Percentiles rank a stretch among this genome's conserved stretches.
These are phyloP conservation scores for Alligator sinensis DNA, from an alignment of 2,113 vertebrate species.

Conservation along the genomic window DNA sequence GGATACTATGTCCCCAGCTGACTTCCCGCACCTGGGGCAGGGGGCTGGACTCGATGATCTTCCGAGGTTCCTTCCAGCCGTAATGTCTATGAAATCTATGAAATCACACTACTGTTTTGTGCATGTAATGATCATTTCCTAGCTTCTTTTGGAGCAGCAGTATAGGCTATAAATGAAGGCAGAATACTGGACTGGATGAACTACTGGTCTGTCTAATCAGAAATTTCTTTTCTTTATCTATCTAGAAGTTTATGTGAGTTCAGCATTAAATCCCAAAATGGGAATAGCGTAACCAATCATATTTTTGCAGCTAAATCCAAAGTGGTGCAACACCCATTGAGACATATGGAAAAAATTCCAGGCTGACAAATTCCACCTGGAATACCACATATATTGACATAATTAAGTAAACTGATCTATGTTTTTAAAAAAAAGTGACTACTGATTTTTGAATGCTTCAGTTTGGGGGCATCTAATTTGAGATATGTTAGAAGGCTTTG, in stretches of 20 bases:
- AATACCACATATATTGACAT: background rate
- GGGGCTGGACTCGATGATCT: too few species aligned
- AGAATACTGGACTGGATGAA: background rate
- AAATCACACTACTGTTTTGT: background rate
- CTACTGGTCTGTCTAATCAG: background rate
- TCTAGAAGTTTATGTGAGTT: background rate
- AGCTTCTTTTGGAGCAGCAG: background rate
- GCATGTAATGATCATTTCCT: background rate
- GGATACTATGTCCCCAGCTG: too few species aligned
- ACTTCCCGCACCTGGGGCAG: too few species aligned
- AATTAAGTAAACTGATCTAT: background rate
- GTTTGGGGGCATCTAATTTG: background rate
- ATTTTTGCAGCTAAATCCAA: conserved; percentile 10
- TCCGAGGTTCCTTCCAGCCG: too few species aligned
- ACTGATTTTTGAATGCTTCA: background rate
- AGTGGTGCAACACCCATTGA: background rate
- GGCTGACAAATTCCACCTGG: background rate
- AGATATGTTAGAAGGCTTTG: background rate
- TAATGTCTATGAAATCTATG: too few species aligned
- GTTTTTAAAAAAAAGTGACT: background rate
- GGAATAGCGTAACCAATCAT: background rate
- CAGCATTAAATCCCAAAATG: background rate
- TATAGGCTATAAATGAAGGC: background rate
- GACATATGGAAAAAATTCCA: fast-evolving
- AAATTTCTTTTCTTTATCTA: background rate